Evolutionary conservation across 2,888 invertebrate species (phyloP).

Genomic region (Caenorhabditis uteleia): DNA sequence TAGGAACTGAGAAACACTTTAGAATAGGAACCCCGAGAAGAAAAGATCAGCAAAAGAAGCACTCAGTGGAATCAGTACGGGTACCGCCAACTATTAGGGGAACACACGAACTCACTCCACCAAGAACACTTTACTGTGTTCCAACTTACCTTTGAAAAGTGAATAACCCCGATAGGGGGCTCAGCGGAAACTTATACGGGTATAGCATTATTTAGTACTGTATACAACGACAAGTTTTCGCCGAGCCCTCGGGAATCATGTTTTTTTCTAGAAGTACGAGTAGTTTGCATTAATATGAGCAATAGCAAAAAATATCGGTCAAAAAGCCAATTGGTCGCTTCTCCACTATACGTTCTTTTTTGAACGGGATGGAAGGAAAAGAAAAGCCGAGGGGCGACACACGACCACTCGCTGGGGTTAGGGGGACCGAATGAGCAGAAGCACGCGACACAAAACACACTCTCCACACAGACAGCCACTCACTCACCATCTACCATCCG

Average conservation of each 20-base stretch:
- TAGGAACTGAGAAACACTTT: too few relatives aligned
- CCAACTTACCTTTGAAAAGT: slow-evolving; percentile 12
- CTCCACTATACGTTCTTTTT: too few relatives aligned
- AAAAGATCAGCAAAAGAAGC: not conserved
- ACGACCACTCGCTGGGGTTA: slow-evolving; percentile 30
- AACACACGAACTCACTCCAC: slow-evolving; percentile 24
- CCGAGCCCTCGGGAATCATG: slow-evolving; percentile 24
- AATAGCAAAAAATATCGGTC: not conserved
- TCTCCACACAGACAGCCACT: too few relatives aligned
- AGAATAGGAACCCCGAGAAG: too few relatives aligned
- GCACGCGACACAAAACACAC: slow-evolving; percentile 22
- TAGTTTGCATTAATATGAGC: not conserved
- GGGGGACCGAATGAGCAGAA: slow-evolving; percentile 42
- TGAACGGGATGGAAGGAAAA: too few relatives aligned
- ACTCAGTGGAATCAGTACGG: slow-evolving; percentile 40
- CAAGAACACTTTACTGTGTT: slow-evolving; percentile 19
- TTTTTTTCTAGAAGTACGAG: not conserved
- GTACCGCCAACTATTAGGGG: slow-evolving; percentile 21
- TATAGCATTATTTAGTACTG: slow-evolving; percentile 11
- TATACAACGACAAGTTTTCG: slow-evolving; percentile 19
- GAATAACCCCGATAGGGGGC: slow-evolving; percentile 10
- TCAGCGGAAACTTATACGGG: slow-evolving; percentile 46
- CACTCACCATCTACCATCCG: slow-evolving; percentile 6
- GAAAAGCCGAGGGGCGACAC: slow-evolving; percentile 1
- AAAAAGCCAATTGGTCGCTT: not conserved